Evolutionary conservation across 2,797 vertebrate species (phyloP), one percentile per base, ranked within the genome.

Genomic region (Synanceia verrucosa): DNA sequence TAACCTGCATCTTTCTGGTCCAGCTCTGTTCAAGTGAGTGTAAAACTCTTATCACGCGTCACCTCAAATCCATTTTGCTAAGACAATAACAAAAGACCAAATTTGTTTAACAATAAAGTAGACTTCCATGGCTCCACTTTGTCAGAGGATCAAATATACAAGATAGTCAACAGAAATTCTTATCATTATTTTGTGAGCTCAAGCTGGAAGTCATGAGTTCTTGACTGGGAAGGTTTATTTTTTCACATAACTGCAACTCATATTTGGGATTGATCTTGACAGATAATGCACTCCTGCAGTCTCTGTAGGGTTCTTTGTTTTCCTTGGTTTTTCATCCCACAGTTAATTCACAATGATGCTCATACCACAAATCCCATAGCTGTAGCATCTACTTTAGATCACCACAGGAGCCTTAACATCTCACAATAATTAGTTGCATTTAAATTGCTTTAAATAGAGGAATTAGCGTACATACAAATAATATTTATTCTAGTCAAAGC

Each of bases 1-100:
- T 2, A 59, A 79, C 47, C 55, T 59, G 44, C 63, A 58, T 46
- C 64, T 83, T n/a, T 61, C 31, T 64, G 56, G 44, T 46, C 21
- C 14, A 10, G 26, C 60, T 48, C 62, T 8, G 3, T 53, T 62
- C 24, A 26, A 70, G 29, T 61, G 41, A 47, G 64, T 43, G 48
- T 53, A 48, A 64, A 77, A 33, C 26, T 63, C 51, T 23, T 52
- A 65, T 75, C 44, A 16, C 34, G 60, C 10, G 16, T 24, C 9
- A 44, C 9, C 33, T 62, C 48, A 11, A 16, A 47, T 33, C 28
- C 33, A 44, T 44, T 59, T 51, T 65, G 26, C 51, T 3, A 51
- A 39, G 29, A 44, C 28, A 23, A 34, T 12, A 6, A n/a, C n/a
- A n/a, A n/a, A n/a, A n/a, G n/a, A n/a, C n/a, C n/a, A n/a, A 18